Evolutionary conservation across 2,113 vertebrate species (phyloP).

Genomic region (Cnemophilus loriae): DNA sequence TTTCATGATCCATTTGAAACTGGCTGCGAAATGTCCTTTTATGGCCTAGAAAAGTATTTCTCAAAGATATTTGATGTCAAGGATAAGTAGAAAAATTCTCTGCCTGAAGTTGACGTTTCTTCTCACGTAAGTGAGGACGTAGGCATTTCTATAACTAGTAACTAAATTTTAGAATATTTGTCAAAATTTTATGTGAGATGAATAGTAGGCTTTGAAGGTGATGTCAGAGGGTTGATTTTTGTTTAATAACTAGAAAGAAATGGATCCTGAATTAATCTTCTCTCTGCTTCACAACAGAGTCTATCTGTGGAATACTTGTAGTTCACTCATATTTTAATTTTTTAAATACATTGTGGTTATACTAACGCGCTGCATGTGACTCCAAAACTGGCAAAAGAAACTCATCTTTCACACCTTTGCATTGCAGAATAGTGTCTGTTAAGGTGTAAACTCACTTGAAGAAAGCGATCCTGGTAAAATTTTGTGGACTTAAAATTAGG

Average conservation of each 20-base stretch:
- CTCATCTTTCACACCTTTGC: neutral
- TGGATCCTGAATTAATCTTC: neutral
- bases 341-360: neutral
- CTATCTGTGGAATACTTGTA: neutral
- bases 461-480: neutral
- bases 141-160: neutral
- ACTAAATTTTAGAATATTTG: neutral
- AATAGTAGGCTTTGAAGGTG: neutral
- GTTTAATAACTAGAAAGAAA: neutral
- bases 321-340: neutral
- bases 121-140: neutral
- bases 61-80: neutral
- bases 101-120: neutral
- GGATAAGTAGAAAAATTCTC: neutral
- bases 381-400: neutral
- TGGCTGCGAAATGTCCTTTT: neutral
- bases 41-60: neutral
- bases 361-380: neutral
- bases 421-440: neutral
- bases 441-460: neutral
- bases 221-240: neutral
- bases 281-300: neutral
- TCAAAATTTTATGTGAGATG: neutral
- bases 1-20: neutral
- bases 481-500: neutral